A percentile compares a stretch with the other conserved stretches of the same genome.
Evolutionary conservation across 2,113 vertebrate genomes (phyloP).

Genomic region (Sus scrofa): T2T-Sscrofa CM000813.6:92455001-92455500

Average conservation of each 20-base stretch:
- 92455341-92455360: rapidly evolving
- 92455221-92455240: rapidly evolving
- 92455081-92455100: slow-evolving; percentile 57
- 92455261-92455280: background rate
- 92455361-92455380: background rate
- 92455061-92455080: slow-evolving; percentile 20
- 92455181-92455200: background rate
- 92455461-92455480: background rate
- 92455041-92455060: background rate
- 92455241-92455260: background rate
- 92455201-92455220: background rate
- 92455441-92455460: background rate
- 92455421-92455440: background rate
- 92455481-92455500: background rate
- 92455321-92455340: background rate
- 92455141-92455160: background rate
- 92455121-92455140: background rate
- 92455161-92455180: background rate
- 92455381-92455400: rapidly evolving
- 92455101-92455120: background rate
- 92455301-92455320: background rate
- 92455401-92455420: background rate
- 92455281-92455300: background rate
- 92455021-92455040: background rate
- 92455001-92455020: background rate